Conservation (phyloP, 2,797 vertebrate genomes). For the Epinephelus malabaricus region DNA sequence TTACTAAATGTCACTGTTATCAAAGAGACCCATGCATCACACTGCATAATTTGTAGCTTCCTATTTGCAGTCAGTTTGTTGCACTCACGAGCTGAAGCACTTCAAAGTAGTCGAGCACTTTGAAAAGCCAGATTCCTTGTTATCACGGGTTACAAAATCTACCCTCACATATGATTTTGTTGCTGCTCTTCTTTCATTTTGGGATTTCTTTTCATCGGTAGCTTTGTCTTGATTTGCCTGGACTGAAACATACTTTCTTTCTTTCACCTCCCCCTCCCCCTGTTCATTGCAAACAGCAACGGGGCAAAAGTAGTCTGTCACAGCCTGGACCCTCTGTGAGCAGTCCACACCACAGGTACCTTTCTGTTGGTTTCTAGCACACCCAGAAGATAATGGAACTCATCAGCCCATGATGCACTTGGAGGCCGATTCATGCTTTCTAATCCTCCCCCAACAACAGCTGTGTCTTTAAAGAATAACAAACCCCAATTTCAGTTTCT, state of each 20-base stretch:
- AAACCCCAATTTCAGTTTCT: conserved; percentile 13
- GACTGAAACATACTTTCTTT: conserved; percentile 98
- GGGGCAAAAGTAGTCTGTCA: conserved; percentile 97
- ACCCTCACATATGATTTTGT: conserved; percentile 88
- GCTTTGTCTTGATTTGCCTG: conserved; percentile 97
- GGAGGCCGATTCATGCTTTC: conserved; percentile 49
- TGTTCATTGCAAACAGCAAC: conserved; percentile 99
- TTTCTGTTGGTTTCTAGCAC: conserved; percentile 98
- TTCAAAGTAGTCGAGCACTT: conserved; percentile 64
- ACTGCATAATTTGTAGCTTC: conserved; percentile 54
- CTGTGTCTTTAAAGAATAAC: conserved; percentile 7
- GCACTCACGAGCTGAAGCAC: conserved; percentile 22
- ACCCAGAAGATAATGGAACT: conserved; percentile 96
- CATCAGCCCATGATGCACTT: conserved; percentile 79
- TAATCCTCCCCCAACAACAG: conserved; percentile 30
- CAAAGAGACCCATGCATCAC: conserved; percentile 55
- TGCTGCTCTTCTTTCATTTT: conserved; percentile 89
- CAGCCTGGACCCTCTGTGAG: conserved; percentile 97
- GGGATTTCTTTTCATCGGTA: conserved; percentile 91
- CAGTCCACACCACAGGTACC: conserved; percentile 98
- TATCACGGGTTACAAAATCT: conserved; percentile 78
- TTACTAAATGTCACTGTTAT: conserved; percentile 58
- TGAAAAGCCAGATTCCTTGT: conserved; percentile 93
- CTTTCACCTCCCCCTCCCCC: conserved; percentile 91
- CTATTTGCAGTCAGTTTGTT: conserved; percentile 47